Evolutionary conservation across 2,113 vertebrate species (phyloP), one percentile per base, ranked within the genome.

Genomic region (Nyctibius bracteatus): DNA sequence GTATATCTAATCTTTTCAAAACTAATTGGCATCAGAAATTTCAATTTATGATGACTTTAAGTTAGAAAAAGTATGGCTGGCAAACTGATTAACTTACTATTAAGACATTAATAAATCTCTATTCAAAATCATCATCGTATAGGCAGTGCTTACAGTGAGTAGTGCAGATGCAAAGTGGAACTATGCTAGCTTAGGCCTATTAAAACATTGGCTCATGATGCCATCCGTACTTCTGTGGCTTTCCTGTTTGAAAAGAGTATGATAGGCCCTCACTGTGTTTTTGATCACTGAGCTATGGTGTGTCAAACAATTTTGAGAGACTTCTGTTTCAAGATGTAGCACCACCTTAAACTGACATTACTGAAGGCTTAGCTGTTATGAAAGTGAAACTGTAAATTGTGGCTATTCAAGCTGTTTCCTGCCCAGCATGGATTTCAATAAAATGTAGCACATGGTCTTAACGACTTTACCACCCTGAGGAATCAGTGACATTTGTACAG

Each of bases 401-500:
- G 44, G 12, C 6, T 63, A 39, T 68, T 79, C 33, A 49, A 44
- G 10, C 7, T 52, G 24, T 82, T 89, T 72, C 39, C 39, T 86
- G 41, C 20, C 14, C 72, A 74, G 20, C 15, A 57, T 52, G 61
- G 27, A 35, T 71, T 93, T 79, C 57, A 89, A 33, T 79, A 94
- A 88, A 87, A 96, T 49, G 18, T 55, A 59, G 41, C 37, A 9
- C 3, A 1, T 28, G 28, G 28, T 63, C 65, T 89, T 63, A 87
- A 47, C 30, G 28, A 72, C 25, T 54, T 8, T 58, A 58, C 18
- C 70, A 30, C 52, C 58, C 78, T 80, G 49, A 57, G 70, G 86
- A 96, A 65, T 75, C 61, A 31, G 27, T 94, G 91, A 91, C 57
- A 92, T 96, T 95, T 96, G 81, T 85, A 86, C 12, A 92, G 30